Base-by-base conservation (phyloP, 2,113 vertebrate genomes). In the Psettodes erumei region DNA sequence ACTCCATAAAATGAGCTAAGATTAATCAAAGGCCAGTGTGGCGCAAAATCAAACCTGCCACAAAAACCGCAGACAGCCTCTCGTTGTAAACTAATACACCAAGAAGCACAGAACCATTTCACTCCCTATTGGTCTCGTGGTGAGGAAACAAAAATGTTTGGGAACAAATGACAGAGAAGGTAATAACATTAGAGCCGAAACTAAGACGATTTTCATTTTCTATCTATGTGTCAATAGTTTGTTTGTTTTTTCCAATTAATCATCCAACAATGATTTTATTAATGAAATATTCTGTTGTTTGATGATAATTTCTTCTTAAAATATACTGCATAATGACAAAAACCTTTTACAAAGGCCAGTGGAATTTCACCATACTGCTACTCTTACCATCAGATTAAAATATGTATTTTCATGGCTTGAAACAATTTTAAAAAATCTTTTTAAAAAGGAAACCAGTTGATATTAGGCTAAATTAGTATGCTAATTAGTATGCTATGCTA, bases 21-120 rank as follows among this genome's bases (percentile, higher is more conserved):
- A 88, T 85, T 90, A 87, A 90, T 84, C 78, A 83, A 88, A 88
- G 66, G 80, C 55, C 78, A 81, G 37, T 58, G 71, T 81, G 75
- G 77, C 18, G 61, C 67, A 79, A 83, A 84, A 92, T 83, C 70
- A 82, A 87, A 83, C 35, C 21, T 33, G 77, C 86, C 87, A 77
- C 81, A 75, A 37, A 75, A 88, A 89, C 84, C 84, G 59, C 88
- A 83, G 72, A 72, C 66, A 60, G 50, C 23, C 28, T 56, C 13
- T 55, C 51, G 69, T 28, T 42, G 53, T 58, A 63, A 65, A 75
- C 63, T 55, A 56, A 73, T 65, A 78, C 45, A 71, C 30, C 21
- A 56, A 78, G 56, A 58, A 42, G 55, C 61, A 67, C 37, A 60
- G 43, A 78, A 58, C 32, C 18, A 79, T 84, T 82, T 83, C 82